phyloP scores from a whole-genome alignment of 2,113 vertebrate genomes.

The Alligator mississippiensis region DNA sequence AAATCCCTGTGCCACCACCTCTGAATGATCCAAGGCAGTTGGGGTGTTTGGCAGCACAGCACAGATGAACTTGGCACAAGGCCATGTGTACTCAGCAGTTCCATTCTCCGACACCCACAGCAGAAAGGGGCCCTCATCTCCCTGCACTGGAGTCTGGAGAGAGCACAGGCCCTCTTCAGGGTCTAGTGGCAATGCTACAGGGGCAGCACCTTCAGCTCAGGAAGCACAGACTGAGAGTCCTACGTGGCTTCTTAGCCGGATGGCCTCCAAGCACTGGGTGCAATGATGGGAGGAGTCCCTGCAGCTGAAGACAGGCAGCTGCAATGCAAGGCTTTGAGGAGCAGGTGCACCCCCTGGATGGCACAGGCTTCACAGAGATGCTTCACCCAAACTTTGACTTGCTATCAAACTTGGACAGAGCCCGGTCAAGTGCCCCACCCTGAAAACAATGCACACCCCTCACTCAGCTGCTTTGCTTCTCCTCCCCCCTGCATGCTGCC shows the following conservation, averaged over 20 bases:
- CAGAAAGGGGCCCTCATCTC: not conserved
- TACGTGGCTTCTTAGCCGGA: not conserved
- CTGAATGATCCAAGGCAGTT: not conserved
- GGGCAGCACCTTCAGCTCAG: not conserved
- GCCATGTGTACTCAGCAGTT: not conserved
- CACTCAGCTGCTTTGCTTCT: no score
- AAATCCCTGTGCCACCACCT: not conserved
- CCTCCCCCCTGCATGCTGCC: fast-evolving
- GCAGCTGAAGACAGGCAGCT: not conserved
- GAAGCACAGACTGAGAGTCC: not conserved
- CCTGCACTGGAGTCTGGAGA: not conserved
- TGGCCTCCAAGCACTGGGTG: no score
- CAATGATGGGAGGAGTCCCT: no score
- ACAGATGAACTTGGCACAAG: not conserved
- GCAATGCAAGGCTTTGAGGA: not conserved
- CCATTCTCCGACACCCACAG: not conserved
- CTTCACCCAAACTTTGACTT: no score
- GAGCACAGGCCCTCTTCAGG: not conserved
- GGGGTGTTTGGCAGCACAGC: not conserved
- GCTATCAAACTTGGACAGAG: no score
- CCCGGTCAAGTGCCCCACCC: not conserved
- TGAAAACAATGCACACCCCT: not conserved
- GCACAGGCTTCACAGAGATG: no score
- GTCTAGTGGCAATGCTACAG: not conserved
- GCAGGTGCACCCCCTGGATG: not conserved